Evolutionary conservation across 2,888 invertebrate genomes (phyloP).

Genomic region (Rhagium mordax): DNA sequence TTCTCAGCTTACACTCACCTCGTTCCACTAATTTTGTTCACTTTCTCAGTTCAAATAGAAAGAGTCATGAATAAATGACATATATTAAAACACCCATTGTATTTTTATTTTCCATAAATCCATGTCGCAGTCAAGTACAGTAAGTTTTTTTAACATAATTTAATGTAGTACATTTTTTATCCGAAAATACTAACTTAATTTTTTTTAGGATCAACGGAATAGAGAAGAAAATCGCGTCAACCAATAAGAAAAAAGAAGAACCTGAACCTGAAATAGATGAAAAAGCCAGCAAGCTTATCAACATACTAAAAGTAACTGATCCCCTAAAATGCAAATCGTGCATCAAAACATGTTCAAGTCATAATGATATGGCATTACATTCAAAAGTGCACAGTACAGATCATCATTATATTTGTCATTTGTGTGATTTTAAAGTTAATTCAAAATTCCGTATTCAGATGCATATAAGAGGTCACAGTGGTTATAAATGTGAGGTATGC

Average conservation of each 20-base stretch:
- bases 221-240: neutral
- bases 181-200: neutral
- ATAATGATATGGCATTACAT: slow-evolving; percentile 59
- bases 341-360: slow-evolving; percentile 70
- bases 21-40: no score
- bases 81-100: no score
- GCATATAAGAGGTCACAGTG: slow-evolving; percentile 69
- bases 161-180: neutral
- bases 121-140: neutral
- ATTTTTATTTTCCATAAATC: neutral
- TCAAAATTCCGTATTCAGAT: slow-evolving; percentile 63
- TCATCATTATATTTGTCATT: slow-evolving; percentile 60
- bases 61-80: no score
- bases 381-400: slow-evolving; percentile 58
- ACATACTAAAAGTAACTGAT: slow-evolving; percentile 51
- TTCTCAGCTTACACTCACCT: no score
- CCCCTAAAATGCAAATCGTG: slow-evolving; percentile 73
- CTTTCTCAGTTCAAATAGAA: no score
- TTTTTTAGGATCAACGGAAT: slow-evolving; percentile 10
- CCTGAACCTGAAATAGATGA: slow-evolving; percentile 41
- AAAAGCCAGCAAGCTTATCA: slow-evolving; percentile 34
- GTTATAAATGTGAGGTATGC: slow-evolving; percentile 62
- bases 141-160: neutral
- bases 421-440: slow-evolving; percentile 61
- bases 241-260: slow-evolving; percentile 39